Evolutionary conservation across 2,888 invertebrate species (phyloP).

Genomic region (Phyllotreta cruciferae): DNA sequence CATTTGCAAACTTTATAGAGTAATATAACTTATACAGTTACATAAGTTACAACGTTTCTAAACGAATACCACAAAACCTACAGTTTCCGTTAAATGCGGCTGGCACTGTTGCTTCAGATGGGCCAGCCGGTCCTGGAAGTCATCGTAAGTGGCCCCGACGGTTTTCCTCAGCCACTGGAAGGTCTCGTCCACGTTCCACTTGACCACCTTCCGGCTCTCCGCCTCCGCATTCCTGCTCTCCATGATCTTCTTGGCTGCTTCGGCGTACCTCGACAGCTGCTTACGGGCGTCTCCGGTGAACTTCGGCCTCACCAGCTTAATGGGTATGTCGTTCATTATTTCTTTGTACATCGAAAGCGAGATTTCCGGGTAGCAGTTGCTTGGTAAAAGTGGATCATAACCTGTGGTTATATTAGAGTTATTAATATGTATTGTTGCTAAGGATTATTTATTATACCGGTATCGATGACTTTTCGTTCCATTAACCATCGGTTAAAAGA

Average conservation of each 20-base stretch:
- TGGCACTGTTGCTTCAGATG: conserved; percentile 95
- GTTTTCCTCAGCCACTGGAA: conserved; percentile 95
- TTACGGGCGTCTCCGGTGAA: conserved; percentile 95
- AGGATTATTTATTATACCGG: no score
- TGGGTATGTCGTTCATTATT: conserved; percentile 98
- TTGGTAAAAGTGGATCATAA: conserved; percentile 89
- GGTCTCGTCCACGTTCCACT: conserved; percentile 98
- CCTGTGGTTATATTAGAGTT: conserved; percentile 65
- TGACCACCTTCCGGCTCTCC: conserved; percentile 95
- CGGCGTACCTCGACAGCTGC: conserved; percentile 85
- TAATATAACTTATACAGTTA: no score
- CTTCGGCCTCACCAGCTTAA: conserved; percentile 93
- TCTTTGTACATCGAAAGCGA: conserved; percentile 95
- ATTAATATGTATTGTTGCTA: not conserved
- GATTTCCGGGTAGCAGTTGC: conserved; percentile 90
- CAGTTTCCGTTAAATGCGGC: conserved; percentile 93
- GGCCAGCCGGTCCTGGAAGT: conserved; percentile 87
- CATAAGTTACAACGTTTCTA: no score
- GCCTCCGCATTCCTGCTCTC: conserved; percentile 91
- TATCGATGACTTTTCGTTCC: conserved; percentile 91
- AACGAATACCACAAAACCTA: conserved; percentile 35
- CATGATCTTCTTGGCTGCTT: conserved; percentile 96
- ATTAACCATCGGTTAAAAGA: conserved; percentile 96
- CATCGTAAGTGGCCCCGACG: conserved; percentile 92
- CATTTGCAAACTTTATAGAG: no score